Evolutionary conservation across 2,113 vertebrate genomes (phyloP).

Genomic region (Agelaius phoeniceus): DNA sequence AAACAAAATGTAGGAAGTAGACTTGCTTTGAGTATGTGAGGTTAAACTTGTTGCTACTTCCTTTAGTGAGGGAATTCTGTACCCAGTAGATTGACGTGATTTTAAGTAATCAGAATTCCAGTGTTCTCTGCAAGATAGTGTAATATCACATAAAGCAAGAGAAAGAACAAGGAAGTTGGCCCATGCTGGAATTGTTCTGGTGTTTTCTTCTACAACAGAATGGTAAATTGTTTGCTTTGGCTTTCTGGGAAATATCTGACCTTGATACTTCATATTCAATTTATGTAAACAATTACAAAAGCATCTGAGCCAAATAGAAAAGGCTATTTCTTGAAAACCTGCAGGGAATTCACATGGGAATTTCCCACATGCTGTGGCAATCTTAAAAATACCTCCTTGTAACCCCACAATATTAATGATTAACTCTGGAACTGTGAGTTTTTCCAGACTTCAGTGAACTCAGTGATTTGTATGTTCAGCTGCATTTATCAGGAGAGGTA

Average conservation of each 20-base stretch:
- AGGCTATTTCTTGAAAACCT: constrained; percentile 62
- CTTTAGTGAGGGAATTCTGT: neutral
- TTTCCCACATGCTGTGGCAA: constrained; percentile 60
- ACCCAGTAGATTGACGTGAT: neutral
- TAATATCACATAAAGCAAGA: neutral
- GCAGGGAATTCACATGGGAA: constrained; percentile 56
- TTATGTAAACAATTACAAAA: constrained; percentile 63
- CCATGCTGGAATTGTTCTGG: constrained; percentile 32
- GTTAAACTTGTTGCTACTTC: neutral
- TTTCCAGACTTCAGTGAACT: constrained; percentile 48
- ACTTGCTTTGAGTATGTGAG: neutral
- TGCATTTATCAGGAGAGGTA: neutral
- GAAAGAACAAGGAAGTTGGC: neutral
- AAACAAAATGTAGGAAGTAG: neutral
- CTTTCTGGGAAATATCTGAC: constrained; percentile 66
- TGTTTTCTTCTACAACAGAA: constrained; percentile 38
- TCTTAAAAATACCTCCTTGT: constrained; percentile 56
- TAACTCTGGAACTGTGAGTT: constrained; percentile 52
- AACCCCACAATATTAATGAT: constrained; percentile 53
- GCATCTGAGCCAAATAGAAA: constrained; percentile 41
- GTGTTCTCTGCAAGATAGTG: neutral
- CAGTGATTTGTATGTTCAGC: constrained; percentile 54
- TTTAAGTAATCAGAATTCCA: neutral
- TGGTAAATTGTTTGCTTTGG: constrained; percentile 48
- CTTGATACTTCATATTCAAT: constrained; percentile 58